These are phyloP conservation scores for Dicaeum eximium DNA, from an alignment of 2,113 vertebrate genomes.

Conservation along the genomic window DNA sequence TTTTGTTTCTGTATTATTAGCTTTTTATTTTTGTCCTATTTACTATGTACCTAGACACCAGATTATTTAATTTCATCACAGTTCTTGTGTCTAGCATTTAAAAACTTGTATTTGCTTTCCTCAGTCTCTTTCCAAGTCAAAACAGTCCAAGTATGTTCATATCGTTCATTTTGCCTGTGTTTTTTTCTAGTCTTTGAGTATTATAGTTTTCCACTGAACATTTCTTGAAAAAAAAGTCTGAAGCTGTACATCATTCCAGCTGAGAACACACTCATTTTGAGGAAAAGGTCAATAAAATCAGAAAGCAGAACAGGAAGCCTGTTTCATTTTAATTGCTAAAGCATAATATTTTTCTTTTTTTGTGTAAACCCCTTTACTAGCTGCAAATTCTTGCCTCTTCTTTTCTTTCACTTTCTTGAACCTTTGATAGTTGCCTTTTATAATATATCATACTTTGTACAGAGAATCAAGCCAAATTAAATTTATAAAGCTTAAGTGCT, in stretches of 20 bases:
- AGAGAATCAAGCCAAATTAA: background rate
- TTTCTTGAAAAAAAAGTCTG: background rate
- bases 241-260: background rate
- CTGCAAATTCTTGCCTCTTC: background rate
- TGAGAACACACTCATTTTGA: background rate
- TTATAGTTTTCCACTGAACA: rapidly evolving
- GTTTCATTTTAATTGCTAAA: background rate
- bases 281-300: background rate
- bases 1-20: background rate
- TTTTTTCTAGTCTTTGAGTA: background rate
- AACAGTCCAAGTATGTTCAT: background rate
- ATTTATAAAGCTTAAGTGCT: background rate
- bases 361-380: background rate
- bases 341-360: background rate
- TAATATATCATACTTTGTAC: background rate
- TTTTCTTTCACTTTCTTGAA: background rate
- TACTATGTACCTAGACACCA: background rate
- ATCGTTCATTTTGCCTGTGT: background rate
- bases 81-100: background rate
- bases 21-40: background rate
- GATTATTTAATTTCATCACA: background rate
- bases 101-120: background rate
- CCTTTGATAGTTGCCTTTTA: background rate
- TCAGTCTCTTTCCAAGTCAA: background rate
- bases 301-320: background rate